Base-by-base conservation (phyloP, 2,888 invertebrate genomes). In the Drosophila nr. perissopoda region DNA sequence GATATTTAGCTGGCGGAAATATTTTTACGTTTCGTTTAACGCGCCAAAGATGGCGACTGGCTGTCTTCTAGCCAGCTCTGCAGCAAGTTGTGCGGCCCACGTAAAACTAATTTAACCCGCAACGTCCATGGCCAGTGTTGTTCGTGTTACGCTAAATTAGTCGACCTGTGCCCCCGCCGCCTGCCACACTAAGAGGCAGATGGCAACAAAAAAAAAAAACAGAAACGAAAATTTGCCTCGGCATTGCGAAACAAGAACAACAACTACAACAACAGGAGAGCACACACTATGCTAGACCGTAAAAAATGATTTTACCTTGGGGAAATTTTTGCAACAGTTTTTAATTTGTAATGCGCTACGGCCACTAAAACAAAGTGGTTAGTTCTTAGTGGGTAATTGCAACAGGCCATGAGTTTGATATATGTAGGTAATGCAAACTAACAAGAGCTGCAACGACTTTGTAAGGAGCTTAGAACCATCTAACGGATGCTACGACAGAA, bases 11-110 rank as follows among this genome's bases (percentile, higher is more conserved):
- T 85, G 88, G 91, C 91, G 90, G 87, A 91, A 88, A 91, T 83
- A 91, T 83, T 92, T 91, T 92, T 91, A 92, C 91, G 92, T 92
- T 90, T 92, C 91, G 92, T 91, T 91, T 91, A 92, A 91, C 91
- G 84, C 80, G 88, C 79, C 88, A 84, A 87, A 84, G 89, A 84
- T 86, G 84, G 77, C 75, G 63, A 42, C 61, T 56, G 42, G 57
- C 36, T 65, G 60, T 71, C 69, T 58, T 27, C 40, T 42, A 34
- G 61, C 38, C 21, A 21, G 46, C 46, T 46, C 46, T 25, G 25
- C 46, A 16, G 8, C 46, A 82, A 83, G 77, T 89, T 73, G 74
- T 63, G 70, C 61, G 72, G 82, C 68, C 90, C 85, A 89, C 85
- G 85, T 89, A 85, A 85, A 85, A 85, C 85, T 89, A 89, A 85